A percentile compares a stretch with the other conserved stretches of the same genome.
Conservation (phyloP, 2,888 invertebrate species). For the Uropetala carovei region DNA sequence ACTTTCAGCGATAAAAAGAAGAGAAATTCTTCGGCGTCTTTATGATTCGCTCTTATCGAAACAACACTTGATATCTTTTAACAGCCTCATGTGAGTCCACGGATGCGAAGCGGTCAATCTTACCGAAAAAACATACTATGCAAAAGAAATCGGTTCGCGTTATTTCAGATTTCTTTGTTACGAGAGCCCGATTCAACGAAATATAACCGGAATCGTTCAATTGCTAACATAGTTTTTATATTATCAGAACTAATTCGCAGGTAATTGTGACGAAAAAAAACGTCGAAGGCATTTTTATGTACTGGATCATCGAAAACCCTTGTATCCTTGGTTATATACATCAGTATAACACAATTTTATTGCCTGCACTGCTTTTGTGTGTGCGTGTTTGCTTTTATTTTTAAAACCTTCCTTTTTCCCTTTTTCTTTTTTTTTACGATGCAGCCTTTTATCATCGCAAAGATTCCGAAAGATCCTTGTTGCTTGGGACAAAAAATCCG, state of each 20-base stretch:
- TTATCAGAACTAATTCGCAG: slow-evolving; percentile 47
- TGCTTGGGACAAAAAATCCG: slow-evolving; percentile 17
- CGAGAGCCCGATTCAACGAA: neutral
- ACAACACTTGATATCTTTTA: slow-evolving; percentile 42
- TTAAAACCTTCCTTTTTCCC: slow-evolving; percentile 15
- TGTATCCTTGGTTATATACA: slow-evolving; percentile 55
- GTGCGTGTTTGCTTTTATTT: slow-evolving; percentile 22
- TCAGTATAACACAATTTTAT: slow-evolving; percentile 63
- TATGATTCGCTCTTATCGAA: slow-evolving; percentile 48
- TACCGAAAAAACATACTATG: neutral
- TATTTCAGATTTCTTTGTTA: neutral
- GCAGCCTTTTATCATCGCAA: slow-evolving; percentile 39
- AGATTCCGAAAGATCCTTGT: slow-evolving; percentile 53
- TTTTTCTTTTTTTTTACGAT: slow-evolving; percentile 22
- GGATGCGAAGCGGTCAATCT: neutral
- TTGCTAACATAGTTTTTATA: neutral
- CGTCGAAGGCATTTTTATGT: slow-evolving; percentile 44
- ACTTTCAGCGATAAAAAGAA: slow-evolving; percentile 51
- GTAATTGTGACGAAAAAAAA: slow-evolving; percentile 51
- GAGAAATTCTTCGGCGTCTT: slow-evolving; percentile 26
- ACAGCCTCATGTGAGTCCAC: slow-evolving; percentile 34
- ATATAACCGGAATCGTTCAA: neutral
- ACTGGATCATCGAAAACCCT: slow-evolving; percentile 48
- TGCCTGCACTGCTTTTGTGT: slow-evolving; percentile 41
- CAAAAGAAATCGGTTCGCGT: neutral